These are phyloP conservation scores for Cinara cedri DNA, from an alignment of 2,888 invertebrate genomes.

Conservation along the genomic window DNA sequence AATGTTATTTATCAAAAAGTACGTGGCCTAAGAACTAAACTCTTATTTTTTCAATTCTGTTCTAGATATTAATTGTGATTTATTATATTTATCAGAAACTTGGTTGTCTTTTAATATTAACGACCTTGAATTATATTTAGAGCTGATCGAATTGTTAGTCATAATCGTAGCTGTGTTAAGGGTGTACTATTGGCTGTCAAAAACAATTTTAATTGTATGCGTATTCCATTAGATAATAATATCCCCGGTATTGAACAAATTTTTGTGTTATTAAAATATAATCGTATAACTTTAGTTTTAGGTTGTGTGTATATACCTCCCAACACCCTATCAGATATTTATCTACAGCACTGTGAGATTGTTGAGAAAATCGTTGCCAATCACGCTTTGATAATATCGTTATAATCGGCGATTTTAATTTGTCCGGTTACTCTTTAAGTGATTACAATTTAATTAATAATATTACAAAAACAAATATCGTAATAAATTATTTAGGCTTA, in stretches of 20 bases:
- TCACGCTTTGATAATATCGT: too few species aligned
- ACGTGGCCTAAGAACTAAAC: neutral
- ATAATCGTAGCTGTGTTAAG: neutral
- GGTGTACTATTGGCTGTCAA: neutral
- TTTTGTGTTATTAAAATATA: neutral
- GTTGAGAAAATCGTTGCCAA: too few species aligned
- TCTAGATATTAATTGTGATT: constrained; percentile 1
- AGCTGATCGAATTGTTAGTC: constrained; percentile 1
- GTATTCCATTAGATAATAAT: neutral
- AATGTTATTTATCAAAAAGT: constrained; percentile 9
- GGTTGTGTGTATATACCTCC: too few species aligned
- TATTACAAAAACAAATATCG: neutral
- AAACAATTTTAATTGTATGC: neutral
- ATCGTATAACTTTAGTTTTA: too few species aligned
- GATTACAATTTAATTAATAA: neutral
- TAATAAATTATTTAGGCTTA: neutral
- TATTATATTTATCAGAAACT: neutral
- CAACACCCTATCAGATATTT: too few species aligned
- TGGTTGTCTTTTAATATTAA: neutral
- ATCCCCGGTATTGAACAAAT: neutral
- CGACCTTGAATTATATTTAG: constrained; percentile 1
- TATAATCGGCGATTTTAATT: too few species aligned
- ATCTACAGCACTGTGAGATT: too few species aligned
- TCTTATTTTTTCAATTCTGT: constrained; percentile 1
- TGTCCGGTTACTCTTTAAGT: neutral